These are phyloP conservation scores for Carterocephalus palaemon DNA, from an alignment of 2,888 invertebrate genomes.

Conservation along the genomic window DNA sequence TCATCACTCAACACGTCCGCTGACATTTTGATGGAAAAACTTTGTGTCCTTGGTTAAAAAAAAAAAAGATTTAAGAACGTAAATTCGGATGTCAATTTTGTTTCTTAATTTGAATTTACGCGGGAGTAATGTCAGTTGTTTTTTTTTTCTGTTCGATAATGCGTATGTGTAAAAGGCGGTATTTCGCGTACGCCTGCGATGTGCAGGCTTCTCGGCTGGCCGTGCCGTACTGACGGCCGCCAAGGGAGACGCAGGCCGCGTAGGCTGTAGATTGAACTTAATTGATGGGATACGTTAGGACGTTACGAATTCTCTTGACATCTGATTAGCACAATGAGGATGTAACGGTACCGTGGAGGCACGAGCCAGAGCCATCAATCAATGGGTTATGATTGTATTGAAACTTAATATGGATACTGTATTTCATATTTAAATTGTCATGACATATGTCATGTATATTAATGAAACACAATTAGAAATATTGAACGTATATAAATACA, in stretches of 20 bases:
- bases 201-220: conserved; percentile 69
- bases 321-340: conserved; percentile 36
- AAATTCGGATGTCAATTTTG: background rate
- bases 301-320: conserved; percentile 37
- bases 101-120: conserved; percentile 10
- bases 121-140: conserved; percentile 18
- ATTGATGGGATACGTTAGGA: conserved; percentile 59
- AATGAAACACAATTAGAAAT: no score
- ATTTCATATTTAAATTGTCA: no score
- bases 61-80: conserved; percentile 22
- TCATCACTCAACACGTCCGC: conserved; percentile 88
- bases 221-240: conserved; percentile 57
- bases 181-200: conserved; percentile 36
- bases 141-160: conserved; percentile 19
- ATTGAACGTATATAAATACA: no score
- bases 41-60: conserved; percentile 25
- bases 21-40: conserved; percentile 75
- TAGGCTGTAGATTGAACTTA: conserved; percentile 62
- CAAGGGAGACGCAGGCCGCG: conserved; percentile 35
- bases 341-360: conserved; percentile 32
- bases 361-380: no score
- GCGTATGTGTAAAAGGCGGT: conserved; percentile 35
- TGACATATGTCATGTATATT: no score
- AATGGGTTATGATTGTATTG: no score
- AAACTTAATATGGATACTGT: no score